Evolutionary conservation across 2,888 invertebrate genomes (phyloP).

Genomic region (Balanococcus diminutus): DNA sequence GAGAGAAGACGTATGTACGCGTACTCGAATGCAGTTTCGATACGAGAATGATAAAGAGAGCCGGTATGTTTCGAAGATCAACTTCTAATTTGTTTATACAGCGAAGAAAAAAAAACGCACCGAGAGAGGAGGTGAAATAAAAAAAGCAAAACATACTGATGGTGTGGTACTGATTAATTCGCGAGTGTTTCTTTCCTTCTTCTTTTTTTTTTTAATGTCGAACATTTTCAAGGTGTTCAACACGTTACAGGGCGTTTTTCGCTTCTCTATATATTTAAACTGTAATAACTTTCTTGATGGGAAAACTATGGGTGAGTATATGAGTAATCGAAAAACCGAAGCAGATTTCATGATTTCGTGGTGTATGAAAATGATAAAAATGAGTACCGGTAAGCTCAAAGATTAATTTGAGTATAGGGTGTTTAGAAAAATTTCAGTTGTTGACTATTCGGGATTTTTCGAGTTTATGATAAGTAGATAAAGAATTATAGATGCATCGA

Average conservation of each 20-base stretch:
- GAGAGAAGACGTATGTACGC: neutral
- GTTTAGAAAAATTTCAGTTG: neutral
- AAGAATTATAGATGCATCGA: too few relatives aligned
- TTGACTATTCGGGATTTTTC: too few relatives aligned
- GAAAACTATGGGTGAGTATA: neutral
- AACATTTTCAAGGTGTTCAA: slow-evolving; percentile 27
- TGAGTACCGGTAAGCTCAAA: neutral
- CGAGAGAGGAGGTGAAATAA: neutral
- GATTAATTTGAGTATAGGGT: neutral
- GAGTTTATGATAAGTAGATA: too few relatives aligned
- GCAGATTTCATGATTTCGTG: neutral
- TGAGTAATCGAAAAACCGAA: neutral
- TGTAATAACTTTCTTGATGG: neutral
- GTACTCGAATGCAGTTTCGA: neutral
- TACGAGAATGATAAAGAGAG: neutral
- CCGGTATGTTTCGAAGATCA: neutral
- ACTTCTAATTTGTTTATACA: slow-evolving; percentile 24
- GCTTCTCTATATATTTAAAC: neutral
- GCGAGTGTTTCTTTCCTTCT: too few relatives aligned
- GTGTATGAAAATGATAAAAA: neutral
- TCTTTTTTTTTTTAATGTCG: neutral
- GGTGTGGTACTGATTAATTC: slow-evolving; percentile 33
- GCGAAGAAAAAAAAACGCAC: neutral
- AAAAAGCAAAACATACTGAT: neutral
- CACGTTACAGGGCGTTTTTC: slow-evolving; percentile 8